Evolutionary conservation across 2,113 vertebrate genomes (phyloP), one percentile per base, ranked within the genome.

Genomic region (Pedionomus torquatus): DNA sequence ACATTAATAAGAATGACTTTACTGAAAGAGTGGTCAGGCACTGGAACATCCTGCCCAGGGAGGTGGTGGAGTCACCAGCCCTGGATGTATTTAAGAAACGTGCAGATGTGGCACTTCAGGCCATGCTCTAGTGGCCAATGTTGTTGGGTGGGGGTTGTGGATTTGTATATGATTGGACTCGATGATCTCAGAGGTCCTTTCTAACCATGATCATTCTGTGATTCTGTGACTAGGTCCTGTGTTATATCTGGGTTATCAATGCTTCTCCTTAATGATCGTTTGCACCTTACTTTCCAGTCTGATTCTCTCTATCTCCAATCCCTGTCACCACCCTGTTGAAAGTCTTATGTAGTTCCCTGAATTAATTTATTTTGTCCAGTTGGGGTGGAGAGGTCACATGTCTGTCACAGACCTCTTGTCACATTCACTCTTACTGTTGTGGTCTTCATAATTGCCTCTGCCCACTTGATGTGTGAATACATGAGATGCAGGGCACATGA

Each of bases 381-480:
- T 0, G 0, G 7, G 3, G 3, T 7, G 2, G 2, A 3, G 13
- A 7, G 1, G 2, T 17, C 68, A 48, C 17, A 51, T 26, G 4
- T 25, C 51, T 91, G 37, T 48, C 60, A 60, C 23, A 83, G 21
- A 33, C 8, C 9, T 75, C 43, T 37, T 0, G 2, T 49, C 13
- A 11, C 18, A 9, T 60, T 71, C 18, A 51, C 10, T 83, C 18
- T 21, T 63, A 13, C 71, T 69, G 7, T 39, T 33, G 18, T 9
- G 31, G 7, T 11, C 13, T 49, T 90, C 26, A 15, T 15, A 70
- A 37, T 23, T 44, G 44, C 11, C 18, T 58, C 72, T 82, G 12
- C 17, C 8, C 19, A 25, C 10, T 49, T 70, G 28, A 13, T 11
- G 4, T 26, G 31, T 39, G 57, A 31, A 60, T 75, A 24, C 0